A percentile compares a stretch with the other conserved stretches of the same genome.
phyloP scores from a whole-genome alignment of 2,797 vertebrate species.

The Knipowitschia caucasica region DNA sequence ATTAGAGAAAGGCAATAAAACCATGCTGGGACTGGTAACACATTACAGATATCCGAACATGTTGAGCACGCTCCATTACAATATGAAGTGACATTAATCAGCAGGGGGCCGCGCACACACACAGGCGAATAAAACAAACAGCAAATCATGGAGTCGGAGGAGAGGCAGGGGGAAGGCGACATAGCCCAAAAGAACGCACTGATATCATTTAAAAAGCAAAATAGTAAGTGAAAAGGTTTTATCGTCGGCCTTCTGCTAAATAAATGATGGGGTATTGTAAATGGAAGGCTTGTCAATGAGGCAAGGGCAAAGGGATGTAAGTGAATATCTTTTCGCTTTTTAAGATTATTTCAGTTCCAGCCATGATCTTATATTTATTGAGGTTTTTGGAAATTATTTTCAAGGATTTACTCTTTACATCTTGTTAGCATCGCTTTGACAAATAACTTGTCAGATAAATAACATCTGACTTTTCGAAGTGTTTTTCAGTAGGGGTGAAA shows the following conservation, averaged over 20 bases:
- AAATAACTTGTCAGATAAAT: no score
- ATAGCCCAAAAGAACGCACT: constrained; percentile 24
- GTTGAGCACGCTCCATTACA: constrained; percentile 64
- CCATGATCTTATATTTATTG: constrained; percentile 38
- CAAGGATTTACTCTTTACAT: no score
- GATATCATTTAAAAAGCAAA: constrained; percentile 26
- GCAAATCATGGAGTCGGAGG: constrained; percentile 46
- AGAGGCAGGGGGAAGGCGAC: constrained; percentile 20
- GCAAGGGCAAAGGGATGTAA: constrained; percentile 35
- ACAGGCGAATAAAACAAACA: constrained; percentile 55
- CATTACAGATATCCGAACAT: constrained; percentile 68
- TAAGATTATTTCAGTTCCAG: constrained; percentile 51
- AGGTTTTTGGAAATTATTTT: constrained; percentile 39
- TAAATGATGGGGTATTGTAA: constrained; percentile 38
- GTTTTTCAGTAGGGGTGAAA: no score
- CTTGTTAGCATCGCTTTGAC: no score
- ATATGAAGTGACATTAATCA: constrained; percentile 69
- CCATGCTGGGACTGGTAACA: constrained; percentile 67
- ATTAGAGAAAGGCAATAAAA: constrained; percentile 73
- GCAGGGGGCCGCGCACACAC: constrained; percentile 52
- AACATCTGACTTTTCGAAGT: no score
- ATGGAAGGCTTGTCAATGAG: constrained; percentile 32
- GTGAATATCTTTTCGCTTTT: constrained; percentile 46
- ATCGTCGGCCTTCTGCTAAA: constrained; percentile 32
- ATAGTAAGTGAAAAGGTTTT: constrained; percentile 23